Evolutionary conservation across 2,888 invertebrate genomes (phyloP), one percentile per base, ranked within the genome.

Genomic region (Aphidoletes aphidimyza): DNA sequence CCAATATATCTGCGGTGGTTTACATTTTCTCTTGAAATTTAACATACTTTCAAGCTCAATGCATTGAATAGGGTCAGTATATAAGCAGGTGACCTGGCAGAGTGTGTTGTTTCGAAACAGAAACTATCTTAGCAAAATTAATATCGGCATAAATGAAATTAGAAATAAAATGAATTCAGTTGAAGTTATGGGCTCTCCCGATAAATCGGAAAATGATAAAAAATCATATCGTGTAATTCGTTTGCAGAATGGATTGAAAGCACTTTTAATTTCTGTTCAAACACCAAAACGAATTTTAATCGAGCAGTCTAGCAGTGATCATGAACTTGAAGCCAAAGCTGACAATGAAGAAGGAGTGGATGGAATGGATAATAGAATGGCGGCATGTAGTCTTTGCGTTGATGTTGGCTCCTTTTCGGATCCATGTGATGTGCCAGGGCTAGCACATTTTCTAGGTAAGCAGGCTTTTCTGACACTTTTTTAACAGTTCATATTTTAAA

Each of bases 361-460:
- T 78, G 87, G 83, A 17, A 54, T 84, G 22, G 85, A 87, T 14
- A 89, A 88, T 85, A 85, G 54, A 37, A 87, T 87, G 92, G 95
- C 95, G 22, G 96, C 96, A 0, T 95, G 95, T 87, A 94, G 94
- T 9, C 89, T 96, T 0, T 92, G 93, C 86, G 93, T 96, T 17
- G 93, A 94, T 34, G 95, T 94, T 30, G 96, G 96, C 0, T 92
- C 92, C 87, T 96, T 95, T 90, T 94, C 94, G 87, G 96, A 96
- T 89, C 96, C 96, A 0, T 89, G 91, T 9, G 92, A 92, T 87
- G 93, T 96, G 85, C 95, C 94, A 87, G 96, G 96, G 0, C 89
- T 96, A 88, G 95, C 96, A 0, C 96, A 96, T 89, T 96, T 96
- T 88, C 91, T 96, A 1, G 81, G 81, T 83, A 39, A 83, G n/a